Base-by-base conservation (phyloP, 2,888 invertebrate species). In the Keiferia lycopersicella region DNA sequence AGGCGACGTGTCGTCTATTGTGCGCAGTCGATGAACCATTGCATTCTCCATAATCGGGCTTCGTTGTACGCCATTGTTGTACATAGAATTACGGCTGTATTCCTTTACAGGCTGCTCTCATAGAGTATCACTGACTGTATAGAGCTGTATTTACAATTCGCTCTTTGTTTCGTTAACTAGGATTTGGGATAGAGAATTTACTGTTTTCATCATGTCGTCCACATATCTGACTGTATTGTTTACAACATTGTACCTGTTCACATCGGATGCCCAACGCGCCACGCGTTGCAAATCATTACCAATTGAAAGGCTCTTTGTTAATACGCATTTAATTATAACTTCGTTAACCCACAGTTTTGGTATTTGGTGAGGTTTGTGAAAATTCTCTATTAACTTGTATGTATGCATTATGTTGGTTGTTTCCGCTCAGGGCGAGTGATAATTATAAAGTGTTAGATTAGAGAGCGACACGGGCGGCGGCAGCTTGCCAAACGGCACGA, bases 21-120 rank as follows among this genome's bases (percentile, higher is more conserved):
- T 81, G 67, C 69, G 69, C 66, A 73, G 70, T 70, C 76, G 71
- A 74, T 83, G 77, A 78, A 76, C 76, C 78, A 73, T 72, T 69
- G 66, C 62, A 68, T 39, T 45, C 51, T 14, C 62, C 39, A 51
- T 61, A 20, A 53, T 62, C 51, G 62, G 51, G 45, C 48, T 61
- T 18, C 50, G n/a, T 14, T 12, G 26, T 34, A 34, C 50, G 1
- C 50, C 53, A 62, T 62, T 51, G 53, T 61, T 50, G 50, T 50
- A 26, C 45, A 45, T 45, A n/a, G 45, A 45, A 45, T 45, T n/a
- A 45, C 16, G 45, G n/a, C n/a, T 16, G 45, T n/a, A 45, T 45
- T 45, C 34, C 34, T 34, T 34, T 34, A 34, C 34, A 34, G 34
- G 8, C 10, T 34, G 10, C 7, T 34, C 8, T 8, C 8, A 10